phyloP scores from a whole-genome alignment of 2,888 invertebrate genomes.

The Orthosia incerta region DNA sequence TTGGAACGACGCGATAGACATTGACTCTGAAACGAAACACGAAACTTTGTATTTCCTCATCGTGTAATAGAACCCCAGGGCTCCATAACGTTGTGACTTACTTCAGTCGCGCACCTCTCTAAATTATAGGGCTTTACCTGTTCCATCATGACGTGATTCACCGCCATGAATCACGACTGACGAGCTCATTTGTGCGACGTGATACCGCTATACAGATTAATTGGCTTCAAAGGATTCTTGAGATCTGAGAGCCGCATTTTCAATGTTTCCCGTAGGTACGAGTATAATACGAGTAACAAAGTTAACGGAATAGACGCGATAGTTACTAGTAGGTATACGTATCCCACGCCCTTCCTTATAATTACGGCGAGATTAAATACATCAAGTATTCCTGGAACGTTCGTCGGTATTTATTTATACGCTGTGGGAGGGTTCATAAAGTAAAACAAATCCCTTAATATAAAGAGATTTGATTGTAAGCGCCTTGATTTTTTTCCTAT shows the following conservation, averaged over 20 bases:
- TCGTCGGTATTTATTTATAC: conserved; percentile 62
- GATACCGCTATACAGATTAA: conserved; percentile 63
- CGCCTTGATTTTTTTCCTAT: conserved; percentile 66
- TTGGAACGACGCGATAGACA: conserved; percentile 48
- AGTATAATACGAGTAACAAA: conserved; percentile 38
- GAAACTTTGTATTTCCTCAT: conserved; percentile 54
- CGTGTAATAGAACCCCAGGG: conserved; percentile 60
- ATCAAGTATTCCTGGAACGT: conserved; percentile 61
- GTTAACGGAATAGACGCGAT: conserved; percentile 47
- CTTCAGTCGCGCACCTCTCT: conserved; percentile 65
- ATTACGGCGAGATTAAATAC: conserved; percentile 56
- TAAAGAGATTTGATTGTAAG: conserved; percentile 69
- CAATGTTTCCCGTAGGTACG: conserved; percentile 44
- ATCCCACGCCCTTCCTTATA: conserved; percentile 29
- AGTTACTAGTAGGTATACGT: conserved; percentile 44
- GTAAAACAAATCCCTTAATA: conserved; percentile 66
- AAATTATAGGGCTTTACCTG: conserved; percentile 69
- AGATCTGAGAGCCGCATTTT: conserved; percentile 53
- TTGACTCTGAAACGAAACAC: conserved; percentile 50
- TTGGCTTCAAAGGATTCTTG: conserved; percentile 67
- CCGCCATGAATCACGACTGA: conserved; percentile 65
- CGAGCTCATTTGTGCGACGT: conserved; percentile 65
- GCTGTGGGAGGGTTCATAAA: conserved; percentile 51
- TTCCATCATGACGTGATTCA: conserved; percentile 69
- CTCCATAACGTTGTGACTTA: conserved; percentile 60